A percentile compares a stretch with the other conserved stretches of the same genome.
Conservation (phyloP, 2,113 vertebrate genomes). For the Sarotherodon lohbergeri region DNA sequence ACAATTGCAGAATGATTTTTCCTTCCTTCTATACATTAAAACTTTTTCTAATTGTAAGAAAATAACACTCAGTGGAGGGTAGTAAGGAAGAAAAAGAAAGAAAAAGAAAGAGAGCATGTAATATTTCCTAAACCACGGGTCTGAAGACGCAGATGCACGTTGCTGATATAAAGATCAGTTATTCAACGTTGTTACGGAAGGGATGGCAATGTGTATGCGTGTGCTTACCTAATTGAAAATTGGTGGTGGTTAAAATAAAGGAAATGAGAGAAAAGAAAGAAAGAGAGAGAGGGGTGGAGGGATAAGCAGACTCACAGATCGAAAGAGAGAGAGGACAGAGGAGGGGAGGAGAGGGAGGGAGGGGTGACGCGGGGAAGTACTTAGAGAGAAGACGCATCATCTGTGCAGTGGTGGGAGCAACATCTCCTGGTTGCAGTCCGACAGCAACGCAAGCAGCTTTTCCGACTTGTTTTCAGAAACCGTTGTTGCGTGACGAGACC, state of each 20-base stretch:
- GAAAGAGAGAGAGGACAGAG: background rate
- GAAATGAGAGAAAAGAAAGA: background rate
- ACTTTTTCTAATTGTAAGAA: background rate
- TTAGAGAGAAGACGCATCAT: slow-evolving; percentile 65
- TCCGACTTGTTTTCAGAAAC: background rate
- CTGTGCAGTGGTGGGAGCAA: slow-evolving; percentile 56
- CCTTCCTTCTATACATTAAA: background rate
- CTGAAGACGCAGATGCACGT: background rate
- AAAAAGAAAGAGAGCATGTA: background rate
- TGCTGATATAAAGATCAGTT: background rate
- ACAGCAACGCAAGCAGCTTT: background rate
- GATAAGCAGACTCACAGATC: background rate
- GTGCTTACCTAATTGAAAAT: background rate
- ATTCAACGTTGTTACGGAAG: background rate
- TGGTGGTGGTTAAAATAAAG: background rate
- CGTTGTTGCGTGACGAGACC: background rate
- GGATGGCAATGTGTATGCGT: background rate
- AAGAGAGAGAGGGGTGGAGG: background rate
- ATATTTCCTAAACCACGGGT: background rate
- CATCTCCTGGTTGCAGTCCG: slow-evolving; percentile 34
- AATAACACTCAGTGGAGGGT: background rate
- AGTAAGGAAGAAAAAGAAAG: background rate
- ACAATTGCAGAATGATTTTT: background rate
- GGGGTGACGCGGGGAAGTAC: slow-evolving; percentile 31
- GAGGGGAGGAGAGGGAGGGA: background rate